Evolutionary conservation across 1,140 invertebrate species (phyloP).

Genomic region (Diuraphis noxia): DNA sequence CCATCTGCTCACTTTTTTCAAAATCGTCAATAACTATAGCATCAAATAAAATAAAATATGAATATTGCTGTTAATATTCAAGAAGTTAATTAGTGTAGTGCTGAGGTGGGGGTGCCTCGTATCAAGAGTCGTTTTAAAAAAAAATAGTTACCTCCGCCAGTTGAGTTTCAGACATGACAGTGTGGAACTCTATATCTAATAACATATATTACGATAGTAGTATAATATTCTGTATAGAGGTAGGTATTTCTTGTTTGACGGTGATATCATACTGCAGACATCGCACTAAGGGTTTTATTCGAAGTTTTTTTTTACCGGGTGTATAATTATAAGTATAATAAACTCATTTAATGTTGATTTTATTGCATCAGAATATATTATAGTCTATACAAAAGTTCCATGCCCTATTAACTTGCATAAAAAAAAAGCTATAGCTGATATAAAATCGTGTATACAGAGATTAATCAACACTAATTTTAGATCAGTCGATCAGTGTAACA

Average conservation of each 20-base stretch:
- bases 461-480: not conserved
- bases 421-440: not conserved
- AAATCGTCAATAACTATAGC: not conserved
- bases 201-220: not conserved
- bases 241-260: not conserved
- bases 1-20: no score
- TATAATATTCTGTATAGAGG: not conserved
- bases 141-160: not conserved
- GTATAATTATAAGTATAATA: not conserved
- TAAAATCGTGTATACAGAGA: not conserved
- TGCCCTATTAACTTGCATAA: not conserved
- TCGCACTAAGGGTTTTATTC: not conserved
- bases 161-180: not conserved
- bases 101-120: not conserved
- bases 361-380: not conserved
- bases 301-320: not conserved
- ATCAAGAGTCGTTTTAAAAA: not conserved
- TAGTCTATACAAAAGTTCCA: not conserved
- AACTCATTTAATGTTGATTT: not conserved
- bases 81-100: not conserved
- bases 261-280: not conserved
- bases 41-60: not conserved
- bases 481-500: not conserved
- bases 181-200: not conserved
- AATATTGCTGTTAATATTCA: not conserved